A percentile compares a stretch with the other conserved stretches of the same genome.
Evolutionary conservation across 2,888 invertebrate genomes (phyloP).

Genomic region (Lymantria dispar): DNA sequence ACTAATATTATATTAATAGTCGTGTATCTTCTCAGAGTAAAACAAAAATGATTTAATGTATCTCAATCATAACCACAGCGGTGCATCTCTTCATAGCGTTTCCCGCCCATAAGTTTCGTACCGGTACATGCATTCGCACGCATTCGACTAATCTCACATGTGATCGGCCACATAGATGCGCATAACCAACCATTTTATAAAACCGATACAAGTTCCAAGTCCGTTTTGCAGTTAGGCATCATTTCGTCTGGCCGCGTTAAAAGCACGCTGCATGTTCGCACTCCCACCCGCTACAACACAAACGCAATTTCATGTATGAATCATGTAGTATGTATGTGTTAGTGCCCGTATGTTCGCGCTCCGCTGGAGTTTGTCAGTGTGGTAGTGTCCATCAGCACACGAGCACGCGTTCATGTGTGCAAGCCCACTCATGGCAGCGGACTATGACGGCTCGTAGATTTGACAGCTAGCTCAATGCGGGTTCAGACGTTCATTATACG

Average conservation of each 20-base stretch:
- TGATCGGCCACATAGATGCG: conserved; percentile 74
- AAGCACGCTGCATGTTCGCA: conserved; percentile 81
- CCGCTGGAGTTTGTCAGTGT: conserved; percentile 76
- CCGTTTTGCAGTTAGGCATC: conserved; percentile 73
- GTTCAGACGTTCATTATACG: conserved; percentile 81
- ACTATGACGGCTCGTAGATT: conserved; percentile 83
- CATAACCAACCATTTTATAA: conserved; percentile 74
- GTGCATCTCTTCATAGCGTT: conserved; percentile 56
- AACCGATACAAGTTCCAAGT: conserved; percentile 66
- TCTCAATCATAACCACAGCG: conserved; percentile 50
- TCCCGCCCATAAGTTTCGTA: conserved; percentile 71
- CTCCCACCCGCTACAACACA: conserved; percentile 78
- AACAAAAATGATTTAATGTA: conserved; percentile 48
- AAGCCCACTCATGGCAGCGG: conserved; percentile 79
- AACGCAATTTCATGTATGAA: conserved; percentile 69
- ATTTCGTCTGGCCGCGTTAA: conserved; percentile 79
- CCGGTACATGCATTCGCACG: conserved; percentile 76
- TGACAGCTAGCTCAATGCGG: conserved; percentile 84
- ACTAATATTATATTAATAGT: not conserved
- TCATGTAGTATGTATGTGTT: conserved; percentile 62
- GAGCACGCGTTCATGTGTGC: conserved; percentile 69
- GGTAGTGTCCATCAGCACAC: conserved; percentile 69
- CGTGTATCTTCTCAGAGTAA: conserved; percentile 8
- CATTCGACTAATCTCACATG: conserved; percentile 77
- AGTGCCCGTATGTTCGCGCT: conserved; percentile 70